These are phyloP conservation scores for Callithrix jacchus DNA, from an alignment of 2,113 vertebrate species.

Conservation along the genomic window DNA sequence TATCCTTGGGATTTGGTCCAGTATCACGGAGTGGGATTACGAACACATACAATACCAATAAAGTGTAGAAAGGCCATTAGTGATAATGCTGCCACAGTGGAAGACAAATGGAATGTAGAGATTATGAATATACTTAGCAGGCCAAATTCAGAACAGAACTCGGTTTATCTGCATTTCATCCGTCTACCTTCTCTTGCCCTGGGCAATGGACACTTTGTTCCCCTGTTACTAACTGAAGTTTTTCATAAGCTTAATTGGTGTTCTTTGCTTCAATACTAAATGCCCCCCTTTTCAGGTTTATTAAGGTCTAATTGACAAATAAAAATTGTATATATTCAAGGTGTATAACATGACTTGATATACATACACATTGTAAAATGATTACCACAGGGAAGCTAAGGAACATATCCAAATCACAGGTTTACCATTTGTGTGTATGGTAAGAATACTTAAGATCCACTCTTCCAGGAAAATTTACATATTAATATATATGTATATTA, in stretches of 20 bases:
- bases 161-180: conserved; percentile 5
- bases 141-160: conserved; percentile 65
- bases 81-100: conserved; percentile 49
- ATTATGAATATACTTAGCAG: conserved; percentile 64
- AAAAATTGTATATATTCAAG: background rate
- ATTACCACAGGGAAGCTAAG: background rate
- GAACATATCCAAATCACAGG: background rate
- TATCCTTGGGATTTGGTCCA: background rate
- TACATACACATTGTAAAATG: background rate
- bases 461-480: background rate
- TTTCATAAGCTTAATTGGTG: background rate
- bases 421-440: background rate
- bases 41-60: background rate
- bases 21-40: background rate
- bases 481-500: no score
- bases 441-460: background rate
- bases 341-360: background rate
- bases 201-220: background rate
- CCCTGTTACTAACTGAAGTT: background rate
- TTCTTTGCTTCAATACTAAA: background rate
- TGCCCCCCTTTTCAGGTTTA: background rate
- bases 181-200: background rate
- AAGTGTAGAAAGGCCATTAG: conserved; percentile 63
- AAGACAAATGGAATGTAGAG: conserved; percentile 69
- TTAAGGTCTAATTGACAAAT: background rate